Conservation (phyloP, 2,797 vertebrate species). For the Sebastes nivosus region DNA sequence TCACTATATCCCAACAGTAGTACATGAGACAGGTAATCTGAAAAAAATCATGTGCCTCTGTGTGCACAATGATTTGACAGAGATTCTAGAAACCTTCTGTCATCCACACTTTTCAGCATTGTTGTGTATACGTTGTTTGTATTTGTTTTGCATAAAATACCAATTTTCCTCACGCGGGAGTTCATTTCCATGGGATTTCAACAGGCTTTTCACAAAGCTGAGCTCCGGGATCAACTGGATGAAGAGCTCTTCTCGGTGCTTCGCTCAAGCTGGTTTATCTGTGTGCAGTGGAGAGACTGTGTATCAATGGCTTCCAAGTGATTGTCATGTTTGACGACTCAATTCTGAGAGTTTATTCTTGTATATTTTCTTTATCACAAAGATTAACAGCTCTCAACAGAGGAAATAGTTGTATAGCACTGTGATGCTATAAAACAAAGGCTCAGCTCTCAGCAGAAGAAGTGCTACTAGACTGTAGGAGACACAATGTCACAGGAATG, state of each 20-base stretch:
- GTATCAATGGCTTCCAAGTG: not conserved
- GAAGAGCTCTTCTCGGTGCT: constrained; percentile 18
- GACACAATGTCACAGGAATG: constrained; percentile 31
- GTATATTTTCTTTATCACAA: not conserved
- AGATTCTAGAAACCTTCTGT: not conserved
- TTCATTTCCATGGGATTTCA: constrained; percentile 13
- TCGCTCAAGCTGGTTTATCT: constrained; percentile 20
- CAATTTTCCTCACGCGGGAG: constrained; percentile 3
- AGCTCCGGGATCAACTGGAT: constrained; percentile 41
- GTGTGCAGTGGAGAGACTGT: not conserved
- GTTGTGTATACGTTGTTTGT: constrained; percentile 1
- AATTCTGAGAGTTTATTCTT: constrained; percentile 14
- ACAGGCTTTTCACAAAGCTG: constrained; percentile 14
- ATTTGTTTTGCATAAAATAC: constrained; percentile 11
- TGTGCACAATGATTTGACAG: not conserved
- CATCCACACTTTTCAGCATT: not conserved
- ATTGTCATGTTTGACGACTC: constrained; percentile 34
- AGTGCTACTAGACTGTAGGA: not conserved
- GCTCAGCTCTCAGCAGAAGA: not conserved
- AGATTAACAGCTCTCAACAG: not conserved
- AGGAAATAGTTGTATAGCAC: not conserved
- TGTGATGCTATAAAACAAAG: not conserved
- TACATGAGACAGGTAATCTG: too few relatives aligned
- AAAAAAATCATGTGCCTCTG: too few relatives aligned
- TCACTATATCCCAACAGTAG: too few relatives aligned